phyloP scores from a whole-genome alignment of 2,797 vertebrate species.

The Vipera latastei region DNA sequence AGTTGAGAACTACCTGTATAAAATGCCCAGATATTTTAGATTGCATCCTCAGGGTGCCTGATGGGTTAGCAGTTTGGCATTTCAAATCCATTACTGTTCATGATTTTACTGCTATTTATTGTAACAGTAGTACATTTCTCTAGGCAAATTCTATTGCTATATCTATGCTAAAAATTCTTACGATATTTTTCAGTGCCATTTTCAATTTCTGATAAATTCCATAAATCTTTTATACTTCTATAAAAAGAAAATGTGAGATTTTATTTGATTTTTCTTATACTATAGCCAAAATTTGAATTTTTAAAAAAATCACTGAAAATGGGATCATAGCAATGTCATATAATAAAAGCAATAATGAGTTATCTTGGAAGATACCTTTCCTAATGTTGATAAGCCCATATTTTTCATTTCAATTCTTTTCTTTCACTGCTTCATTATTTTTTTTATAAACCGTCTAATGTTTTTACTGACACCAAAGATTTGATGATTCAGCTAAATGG shows the following conservation, averaged over 20 bases:
- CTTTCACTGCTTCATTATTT: neutral
- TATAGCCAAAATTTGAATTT: too few species aligned
- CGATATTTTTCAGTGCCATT: neutral
- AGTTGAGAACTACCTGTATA: too few species aligned
- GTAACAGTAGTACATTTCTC: neutral
- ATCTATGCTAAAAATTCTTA: neutral
- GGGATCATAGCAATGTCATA: neutral
- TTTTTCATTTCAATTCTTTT: neutral
- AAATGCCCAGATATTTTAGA: too few species aligned
- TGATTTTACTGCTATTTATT: neutral
- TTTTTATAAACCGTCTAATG: neutral
- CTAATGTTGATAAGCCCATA: neutral
- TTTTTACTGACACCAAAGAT: too few species aligned
- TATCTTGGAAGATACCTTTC: neutral
- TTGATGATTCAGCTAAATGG: neutral
- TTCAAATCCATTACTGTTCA: neutral
- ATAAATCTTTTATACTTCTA: neutral
- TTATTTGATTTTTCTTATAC: neutral
- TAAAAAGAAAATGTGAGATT: neutral
- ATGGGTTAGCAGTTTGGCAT: neutral
- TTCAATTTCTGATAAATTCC: neutral
- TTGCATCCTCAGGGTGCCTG: too few species aligned
- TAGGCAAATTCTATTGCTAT: neutral
- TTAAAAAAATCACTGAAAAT: too few species aligned
- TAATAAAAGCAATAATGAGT: neutral